Percentiles rank a stretch among this genome's conserved stretches.
phyloP scores from a whole-genome alignment of 2,797 vertebrate genomes.

The Botia kubotai region DNA sequence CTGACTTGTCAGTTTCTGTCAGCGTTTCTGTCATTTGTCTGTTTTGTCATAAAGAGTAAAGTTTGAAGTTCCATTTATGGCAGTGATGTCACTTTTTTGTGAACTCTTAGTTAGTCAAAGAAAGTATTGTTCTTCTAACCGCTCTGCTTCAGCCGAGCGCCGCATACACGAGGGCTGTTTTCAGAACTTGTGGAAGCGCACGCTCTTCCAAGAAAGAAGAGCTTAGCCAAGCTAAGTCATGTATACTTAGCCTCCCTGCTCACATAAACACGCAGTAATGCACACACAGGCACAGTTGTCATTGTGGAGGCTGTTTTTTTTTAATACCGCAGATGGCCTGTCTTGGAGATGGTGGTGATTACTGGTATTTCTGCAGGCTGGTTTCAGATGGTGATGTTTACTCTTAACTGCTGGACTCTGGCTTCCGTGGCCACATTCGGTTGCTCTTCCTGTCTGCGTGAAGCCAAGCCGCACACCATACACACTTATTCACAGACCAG shows the following conservation, averaged over 20 bases:
- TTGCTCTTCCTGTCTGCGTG: conserved; percentile 49
- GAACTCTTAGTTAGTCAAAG: background rate
- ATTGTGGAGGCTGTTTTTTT: conserved; percentile 9
- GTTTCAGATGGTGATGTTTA: conserved; percentile 69
- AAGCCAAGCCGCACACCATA: conserved; percentile 58
- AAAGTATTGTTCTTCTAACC: conserved; percentile 11
- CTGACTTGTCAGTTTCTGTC: too few species aligned
- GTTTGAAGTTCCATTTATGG: background rate
- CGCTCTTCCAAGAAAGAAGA: conserved; percentile 59
- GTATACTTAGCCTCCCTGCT: conserved; percentile 39
- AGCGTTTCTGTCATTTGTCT: too few species aligned
- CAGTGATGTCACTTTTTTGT: conserved; percentile 33
- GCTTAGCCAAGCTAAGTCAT: conserved; percentile 30
- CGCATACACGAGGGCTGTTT: conserved; percentile 56
- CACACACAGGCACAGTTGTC: conserved; percentile 23
- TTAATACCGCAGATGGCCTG: conserved; percentile 52
- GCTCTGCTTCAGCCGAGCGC: conserved; percentile 45
- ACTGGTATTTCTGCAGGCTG: conserved; percentile 64
- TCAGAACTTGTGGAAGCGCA: conserved; percentile 47
- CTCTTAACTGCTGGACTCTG: conserved; percentile 66
- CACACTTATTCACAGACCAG: conserved; percentile 30
- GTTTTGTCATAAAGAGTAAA: background rate
- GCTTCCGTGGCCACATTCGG: conserved; percentile 61
- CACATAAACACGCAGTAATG: conserved; percentile 28
- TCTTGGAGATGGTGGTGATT: conserved; percentile 64